Conservation (phyloP, 2,797 vertebrate genomes). For the Sciaenops ocellatus region DNA sequence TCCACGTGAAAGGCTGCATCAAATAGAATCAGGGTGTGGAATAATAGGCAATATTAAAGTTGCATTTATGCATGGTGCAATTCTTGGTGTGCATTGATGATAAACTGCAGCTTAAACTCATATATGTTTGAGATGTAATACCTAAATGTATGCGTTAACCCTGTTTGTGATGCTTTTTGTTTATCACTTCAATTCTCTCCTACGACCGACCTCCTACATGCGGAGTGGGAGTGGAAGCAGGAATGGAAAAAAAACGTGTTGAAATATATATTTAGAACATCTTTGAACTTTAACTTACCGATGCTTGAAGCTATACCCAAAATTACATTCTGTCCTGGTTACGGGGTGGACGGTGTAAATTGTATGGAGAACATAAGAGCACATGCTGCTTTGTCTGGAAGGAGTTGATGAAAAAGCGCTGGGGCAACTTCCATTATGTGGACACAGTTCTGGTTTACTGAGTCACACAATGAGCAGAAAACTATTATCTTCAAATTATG, state of each 20-base stretch:
- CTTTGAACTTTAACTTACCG: background rate
- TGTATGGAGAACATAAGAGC: no score
- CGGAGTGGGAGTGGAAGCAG: background rate
- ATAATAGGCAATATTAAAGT: slow-evolving; percentile 49
- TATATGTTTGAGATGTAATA: slow-evolving; percentile 28
- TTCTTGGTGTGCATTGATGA: slow-evolving; percentile 27
- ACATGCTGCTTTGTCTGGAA: no score
- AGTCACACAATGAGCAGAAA: no score
- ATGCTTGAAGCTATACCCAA: background rate
- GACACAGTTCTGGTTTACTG: no score
- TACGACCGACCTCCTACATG: background rate
- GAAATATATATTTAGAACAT: slow-evolving; percentile 9
- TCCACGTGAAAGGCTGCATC: slow-evolving; percentile 49
- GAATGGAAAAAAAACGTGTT: background rate
- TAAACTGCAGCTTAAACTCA: slow-evolving; percentile 28
- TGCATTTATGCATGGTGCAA: slow-evolving; percentile 40
- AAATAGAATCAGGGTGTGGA: slow-evolving; percentile 57
- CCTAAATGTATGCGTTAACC: background rate
- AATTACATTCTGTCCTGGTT: background rate
- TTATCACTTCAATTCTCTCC: background rate
- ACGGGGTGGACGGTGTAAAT: no score
- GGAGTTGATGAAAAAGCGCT: no score
- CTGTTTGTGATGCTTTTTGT: slow-evolving; percentile 12
- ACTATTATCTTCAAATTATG: no score
- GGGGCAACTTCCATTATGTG: no score